Conservation (phyloP, 2,113 vertebrate genomes). For the Mustelus asterias region DNA sequence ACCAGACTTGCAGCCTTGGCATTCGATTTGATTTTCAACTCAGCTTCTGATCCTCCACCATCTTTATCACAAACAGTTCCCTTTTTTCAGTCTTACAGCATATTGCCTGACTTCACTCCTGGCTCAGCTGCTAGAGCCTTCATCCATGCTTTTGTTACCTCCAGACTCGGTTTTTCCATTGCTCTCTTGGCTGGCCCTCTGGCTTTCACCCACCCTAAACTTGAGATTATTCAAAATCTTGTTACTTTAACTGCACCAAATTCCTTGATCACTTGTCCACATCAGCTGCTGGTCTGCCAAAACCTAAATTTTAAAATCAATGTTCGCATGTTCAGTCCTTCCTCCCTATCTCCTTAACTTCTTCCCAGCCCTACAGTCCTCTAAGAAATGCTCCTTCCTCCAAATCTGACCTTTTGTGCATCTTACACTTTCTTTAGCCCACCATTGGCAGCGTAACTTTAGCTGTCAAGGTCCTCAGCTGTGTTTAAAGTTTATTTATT, state of each 20-base stretch:
- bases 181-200: background rate
- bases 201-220: background rate
- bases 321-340: background rate
- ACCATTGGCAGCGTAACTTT: background rate
- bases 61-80: background rate
- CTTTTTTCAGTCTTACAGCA: background rate
- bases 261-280: background rate
- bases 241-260: background rate
- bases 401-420: background rate
- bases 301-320: background rate
- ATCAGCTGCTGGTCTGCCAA: background rate
- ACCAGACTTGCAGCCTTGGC: background rate
- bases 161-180: background rate
- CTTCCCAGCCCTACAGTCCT: background rate
- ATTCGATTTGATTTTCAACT: background rate
- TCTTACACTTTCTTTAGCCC: background rate
- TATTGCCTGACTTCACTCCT: background rate
- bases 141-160: background rate
- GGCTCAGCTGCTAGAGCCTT: background rate
- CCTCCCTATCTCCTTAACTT: background rate
- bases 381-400: background rate
- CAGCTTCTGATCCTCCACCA: background rate
- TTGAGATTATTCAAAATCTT: background rate
- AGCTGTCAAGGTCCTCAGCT: background rate
- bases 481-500: background rate